Evolutionary conservation across 2,113 vertebrate species (phyloP), one percentile per base, ranked within the genome.

Genomic region (Dasyornis broadbenti): DNA sequence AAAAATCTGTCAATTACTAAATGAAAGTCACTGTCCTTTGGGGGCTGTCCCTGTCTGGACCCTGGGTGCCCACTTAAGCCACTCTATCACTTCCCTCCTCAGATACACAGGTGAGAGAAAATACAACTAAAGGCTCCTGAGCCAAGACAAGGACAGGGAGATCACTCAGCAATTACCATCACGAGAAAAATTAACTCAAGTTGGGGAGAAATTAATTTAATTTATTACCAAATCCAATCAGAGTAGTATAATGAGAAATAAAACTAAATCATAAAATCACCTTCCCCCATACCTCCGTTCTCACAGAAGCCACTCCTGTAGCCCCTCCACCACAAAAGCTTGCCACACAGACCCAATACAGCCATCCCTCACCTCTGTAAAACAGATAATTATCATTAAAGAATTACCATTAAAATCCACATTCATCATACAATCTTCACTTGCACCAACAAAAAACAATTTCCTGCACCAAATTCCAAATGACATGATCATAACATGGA

Each of bases 1-100:
- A 73, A 94, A 96, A 96, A 86, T 39, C 37, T 57, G 53, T 86
- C n/a, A n/a, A n/a, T n/a, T n/a, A n/a, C n/a, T n/a, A n/a, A n/a
- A n/a, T n/a, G n/a, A n/a, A n/a, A n/a, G n/a, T n/a, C 83, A 54
- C 61, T 78, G 14, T 45, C 40, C 12, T 52, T 19, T 50, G 30
- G 22, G 13, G 4, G 26, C 27, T 89, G 81, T 33, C 33, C 50
- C 47, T 61, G 24, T 19, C 47, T 73, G 88, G 59, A 61, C 10
- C 6, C 24, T 19, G n/a, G 16, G 21, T 72, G 13, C 42, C 37
- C 53, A 30, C 40, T 13, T 22, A 63, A 70, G n/a, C 26, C 15
- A 6, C 0, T 1, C 39, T 61, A 26, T 56, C 76, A 15, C 40
- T 78, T 7, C 15, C 21, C 15, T 82, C 64, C 11, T 86, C 35